Evolutionary conservation across 2,888 invertebrate genomes (phyloP).

Genomic region (Drosophila acutilabella): DNA sequence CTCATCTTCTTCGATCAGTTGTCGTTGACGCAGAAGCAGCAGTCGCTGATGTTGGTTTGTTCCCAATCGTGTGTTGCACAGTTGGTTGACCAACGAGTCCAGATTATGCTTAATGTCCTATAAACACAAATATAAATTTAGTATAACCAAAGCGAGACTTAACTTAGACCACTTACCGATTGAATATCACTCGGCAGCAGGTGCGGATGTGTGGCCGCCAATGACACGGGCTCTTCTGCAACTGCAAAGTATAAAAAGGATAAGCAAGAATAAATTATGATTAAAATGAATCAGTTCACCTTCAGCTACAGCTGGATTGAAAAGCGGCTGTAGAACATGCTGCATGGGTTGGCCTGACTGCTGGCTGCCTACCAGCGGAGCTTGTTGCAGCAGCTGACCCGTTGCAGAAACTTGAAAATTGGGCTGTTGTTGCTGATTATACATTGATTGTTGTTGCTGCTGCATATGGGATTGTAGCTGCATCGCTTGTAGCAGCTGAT

Average conservation of each 20-base stretch:
- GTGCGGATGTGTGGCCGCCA: constrained; percentile 84
- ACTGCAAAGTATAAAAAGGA: constrained; percentile 37
- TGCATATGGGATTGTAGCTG: constrained; percentile 59
- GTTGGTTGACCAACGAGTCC: constrained; percentile 83
- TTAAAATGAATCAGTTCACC: constrained; percentile 38
- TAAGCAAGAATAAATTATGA: too few species aligned
- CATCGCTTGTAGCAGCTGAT: constrained; percentile 57
- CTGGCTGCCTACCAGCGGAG: constrained; percentile 58
- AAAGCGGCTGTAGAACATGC: constrained; percentile 70
- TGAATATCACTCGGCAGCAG: constrained; percentile 84
- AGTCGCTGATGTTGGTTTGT: constrained; percentile 84
- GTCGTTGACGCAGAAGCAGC: constrained; percentile 83
- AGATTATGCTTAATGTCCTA: constrained; percentile 85
- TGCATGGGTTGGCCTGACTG: constrained; percentile 65
- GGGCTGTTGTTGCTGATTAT: constrained; percentile 60
- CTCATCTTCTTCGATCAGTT: constrained; percentile 85
- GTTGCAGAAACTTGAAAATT: constrained; percentile 56
- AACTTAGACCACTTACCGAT: constrained; percentile 73
- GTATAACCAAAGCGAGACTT: neutral
- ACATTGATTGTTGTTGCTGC: constrained; percentile 62
- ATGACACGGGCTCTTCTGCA: constrained; percentile 83
- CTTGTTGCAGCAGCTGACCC: constrained; percentile 70
- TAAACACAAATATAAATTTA: constrained; percentile 3
- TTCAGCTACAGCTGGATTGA: constrained; percentile 64
- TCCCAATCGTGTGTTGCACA: constrained; percentile 83